phyloP scores from a whole-genome alignment of 2,113 vertebrate species.

The Vidua macroura region DNA sequence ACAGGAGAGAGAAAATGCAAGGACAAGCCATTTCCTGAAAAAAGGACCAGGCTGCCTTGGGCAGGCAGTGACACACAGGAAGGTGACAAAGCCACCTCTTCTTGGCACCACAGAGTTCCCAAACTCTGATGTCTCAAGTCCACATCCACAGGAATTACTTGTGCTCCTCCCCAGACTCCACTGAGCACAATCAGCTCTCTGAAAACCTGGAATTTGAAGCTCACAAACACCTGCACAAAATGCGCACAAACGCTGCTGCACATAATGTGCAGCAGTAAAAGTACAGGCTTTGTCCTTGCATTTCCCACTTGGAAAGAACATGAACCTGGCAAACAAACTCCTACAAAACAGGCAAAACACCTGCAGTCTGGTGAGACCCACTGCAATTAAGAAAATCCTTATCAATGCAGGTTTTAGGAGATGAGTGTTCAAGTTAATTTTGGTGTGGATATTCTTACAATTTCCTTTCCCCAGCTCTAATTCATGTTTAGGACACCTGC shows the following conservation, averaged over 20 bases:
- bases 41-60: not conserved
- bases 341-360: not conserved
- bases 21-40: not conserved
- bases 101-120: not conserved
- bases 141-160: rapidly evolving
- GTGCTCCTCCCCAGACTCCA: not conserved
- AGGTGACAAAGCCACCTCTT: not conserved
- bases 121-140: not conserved
- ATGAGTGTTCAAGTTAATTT: not conserved
- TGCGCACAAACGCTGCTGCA: too few relatives aligned
- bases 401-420: not conserved
- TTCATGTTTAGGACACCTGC: not conserved
- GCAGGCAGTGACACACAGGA: not conserved
- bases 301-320: not conserved
- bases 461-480: not conserved
- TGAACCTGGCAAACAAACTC: not conserved
- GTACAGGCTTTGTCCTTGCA: not conserved
- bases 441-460: not conserved
- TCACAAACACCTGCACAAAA: not conserved
- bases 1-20: not conserved
- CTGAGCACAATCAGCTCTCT: not conserved
- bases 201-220: not conserved
- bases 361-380: not conserved
- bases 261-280: not conserved
- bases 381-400: not conserved